phyloP scores from a whole-genome alignment of 2,888 invertebrate genomes.

The Hipparchia semele region DNA sequence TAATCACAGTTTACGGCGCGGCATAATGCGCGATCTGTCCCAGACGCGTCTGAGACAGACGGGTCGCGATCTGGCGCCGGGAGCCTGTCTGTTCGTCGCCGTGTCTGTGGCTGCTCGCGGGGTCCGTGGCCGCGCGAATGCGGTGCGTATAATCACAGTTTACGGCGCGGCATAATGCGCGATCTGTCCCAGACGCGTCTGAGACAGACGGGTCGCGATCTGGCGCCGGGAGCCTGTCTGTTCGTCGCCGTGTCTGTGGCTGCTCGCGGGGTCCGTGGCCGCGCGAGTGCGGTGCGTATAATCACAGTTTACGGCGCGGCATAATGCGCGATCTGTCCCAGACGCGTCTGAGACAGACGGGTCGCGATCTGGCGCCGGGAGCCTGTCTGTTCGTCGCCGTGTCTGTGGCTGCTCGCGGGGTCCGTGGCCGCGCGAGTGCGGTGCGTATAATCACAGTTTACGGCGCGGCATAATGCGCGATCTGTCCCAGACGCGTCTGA shows the following conservation, averaged over 20 bases:
- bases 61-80: not conserved
- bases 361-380: not conserved
- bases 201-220: too few species aligned
- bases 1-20: constrained; percentile 65
- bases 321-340: too few species aligned
- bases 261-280: too few species aligned
- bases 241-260: too few species aligned
- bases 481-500: constrained; percentile 45
- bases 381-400: constrained; percentile 37
- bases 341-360: too few species aligned
- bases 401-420: constrained; percentile 46
- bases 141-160: constrained; percentile 49
- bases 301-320: too few species aligned
- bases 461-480: constrained; percentile 60
- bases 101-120: constrained; percentile 40
- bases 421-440: constrained; percentile 52
- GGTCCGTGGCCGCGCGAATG: constrained; percentile 55
- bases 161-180: too few species aligned
- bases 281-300: too few species aligned
- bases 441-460: constrained; percentile 63
- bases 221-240: too few species aligned
- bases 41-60: constrained; percentile 35
- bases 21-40: constrained; percentile 58
- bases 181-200: too few species aligned
- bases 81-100: constrained; percentile 38